A percentile compares a stretch with the other conserved stretches of the same genome.
Evolutionary conservation across 2,797 vertebrate species (phyloP).

Genomic region (Ctenochaetus hawaiiensis): DNA sequence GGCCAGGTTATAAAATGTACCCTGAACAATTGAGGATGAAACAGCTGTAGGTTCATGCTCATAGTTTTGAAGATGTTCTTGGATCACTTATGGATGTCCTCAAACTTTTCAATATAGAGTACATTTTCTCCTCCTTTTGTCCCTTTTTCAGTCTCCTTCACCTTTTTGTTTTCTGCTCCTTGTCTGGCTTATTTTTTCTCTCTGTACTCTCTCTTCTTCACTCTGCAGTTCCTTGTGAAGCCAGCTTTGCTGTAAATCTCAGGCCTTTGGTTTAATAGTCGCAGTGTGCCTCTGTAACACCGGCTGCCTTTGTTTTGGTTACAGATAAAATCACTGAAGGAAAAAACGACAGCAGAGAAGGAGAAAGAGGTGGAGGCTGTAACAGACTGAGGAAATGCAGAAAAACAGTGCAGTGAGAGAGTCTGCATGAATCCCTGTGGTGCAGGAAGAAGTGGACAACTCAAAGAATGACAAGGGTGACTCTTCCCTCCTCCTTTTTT

Average conservation of each 20-base stretch:
- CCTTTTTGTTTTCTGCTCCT: background rate
- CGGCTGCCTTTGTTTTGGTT: constrained; percentile 81
- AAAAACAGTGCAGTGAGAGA: constrained; percentile 36
- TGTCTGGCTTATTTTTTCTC: background rate
- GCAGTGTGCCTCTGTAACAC: constrained; percentile 64
- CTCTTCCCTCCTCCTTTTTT: constrained; percentile 25
- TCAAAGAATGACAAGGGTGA: constrained; percentile 35
- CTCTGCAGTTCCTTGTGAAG: constrained; percentile 25
- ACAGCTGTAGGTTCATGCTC: background rate
- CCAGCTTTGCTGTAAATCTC: constrained; percentile 55
- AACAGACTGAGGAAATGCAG: constrained; percentile 35
- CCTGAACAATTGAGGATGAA: background rate
- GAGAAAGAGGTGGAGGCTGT: constrained; percentile 29
- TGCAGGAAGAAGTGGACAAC: constrained; percentile 51
- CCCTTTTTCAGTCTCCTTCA: background rate
- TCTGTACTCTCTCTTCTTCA: background rate
- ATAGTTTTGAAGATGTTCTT: constrained; percentile 5
- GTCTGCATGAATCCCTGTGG: constrained; percentile 43
- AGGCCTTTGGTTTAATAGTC: constrained; percentile 60
- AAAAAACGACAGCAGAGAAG: constrained; percentile 61
- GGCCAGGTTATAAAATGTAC: background rate
- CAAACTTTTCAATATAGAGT: constrained; percentile 5
- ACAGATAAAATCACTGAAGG: constrained; percentile 77
- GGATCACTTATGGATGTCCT: background rate
- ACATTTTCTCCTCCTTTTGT: background rate